phyloP scores from a whole-genome alignment of 35 echinoderm and acorn worm genomes.

The Amphiura filiformis region DNA sequence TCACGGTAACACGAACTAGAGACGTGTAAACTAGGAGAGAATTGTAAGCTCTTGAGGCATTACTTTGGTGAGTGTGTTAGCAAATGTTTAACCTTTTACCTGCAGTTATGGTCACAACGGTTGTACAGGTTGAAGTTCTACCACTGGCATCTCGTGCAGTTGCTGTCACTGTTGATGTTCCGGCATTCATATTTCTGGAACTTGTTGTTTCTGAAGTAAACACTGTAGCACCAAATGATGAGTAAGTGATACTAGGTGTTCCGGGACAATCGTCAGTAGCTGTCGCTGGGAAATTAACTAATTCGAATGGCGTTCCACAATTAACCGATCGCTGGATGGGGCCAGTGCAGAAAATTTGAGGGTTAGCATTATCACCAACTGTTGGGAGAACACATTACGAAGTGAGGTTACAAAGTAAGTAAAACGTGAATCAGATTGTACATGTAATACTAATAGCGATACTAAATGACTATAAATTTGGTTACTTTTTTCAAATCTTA shows the following conservation, averaged over 20 bases:
- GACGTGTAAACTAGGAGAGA: too few species aligned
- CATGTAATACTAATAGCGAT: too few species aligned
- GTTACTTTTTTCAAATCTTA: too few species aligned
- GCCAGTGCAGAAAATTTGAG: not conserved
- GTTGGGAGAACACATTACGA: not conserved
- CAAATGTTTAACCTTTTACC: too few species aligned
- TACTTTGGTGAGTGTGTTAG: too few species aligned
- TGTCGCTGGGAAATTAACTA: not conserved
- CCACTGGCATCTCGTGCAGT: not conserved
- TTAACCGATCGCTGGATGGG: not conserved
- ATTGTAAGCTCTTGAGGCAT: too few species aligned
- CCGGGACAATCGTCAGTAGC: not conserved
- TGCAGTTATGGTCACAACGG: not conserved
- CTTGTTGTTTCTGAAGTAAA: not conserved
- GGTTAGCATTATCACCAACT: not conserved
- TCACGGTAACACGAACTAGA: too few species aligned
- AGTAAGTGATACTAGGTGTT: not conserved
- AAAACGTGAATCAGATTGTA: too few species aligned
- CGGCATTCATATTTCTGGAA: too few species aligned
- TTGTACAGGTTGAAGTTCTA: not conserved
- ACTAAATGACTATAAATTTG: too few species aligned
- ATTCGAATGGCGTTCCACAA: not conserved
- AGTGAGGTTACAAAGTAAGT: not conserved
- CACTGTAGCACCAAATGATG: not conserved
- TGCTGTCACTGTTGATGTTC: not conserved